Conservation (phyloP, 37 sponge, comb jelly and placozoan species). For the Chondrilla cf. caribensis region DNA sequence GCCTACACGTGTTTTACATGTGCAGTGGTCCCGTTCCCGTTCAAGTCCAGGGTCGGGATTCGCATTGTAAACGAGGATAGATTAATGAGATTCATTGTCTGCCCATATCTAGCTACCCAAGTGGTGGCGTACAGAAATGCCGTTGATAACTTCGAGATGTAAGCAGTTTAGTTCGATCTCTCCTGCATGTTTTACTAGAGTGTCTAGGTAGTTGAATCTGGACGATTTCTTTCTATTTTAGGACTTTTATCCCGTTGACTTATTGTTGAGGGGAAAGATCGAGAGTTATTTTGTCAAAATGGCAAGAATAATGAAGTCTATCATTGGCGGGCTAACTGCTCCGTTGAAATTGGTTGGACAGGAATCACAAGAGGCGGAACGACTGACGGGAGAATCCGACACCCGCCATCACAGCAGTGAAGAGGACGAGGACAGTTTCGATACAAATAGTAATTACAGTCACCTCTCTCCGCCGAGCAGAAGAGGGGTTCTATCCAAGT, state of each 20-base stretch:
- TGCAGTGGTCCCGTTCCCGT: too few relatives aligned
- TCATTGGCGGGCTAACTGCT: slow-evolving; percentile 11
- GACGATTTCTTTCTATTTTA: too few relatives aligned
- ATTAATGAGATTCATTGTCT: slow-evolving; percentile 1
- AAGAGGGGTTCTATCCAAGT: slow-evolving; percentile 71
- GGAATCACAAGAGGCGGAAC: not conserved
- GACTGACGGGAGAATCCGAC: not conserved
- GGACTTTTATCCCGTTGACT: too few relatives aligned
- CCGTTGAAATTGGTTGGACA: slow-evolving; percentile 4
- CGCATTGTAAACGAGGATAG: not conserved
- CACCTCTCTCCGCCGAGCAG: slow-evolving; percentile 19
- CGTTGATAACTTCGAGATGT: too few relatives aligned
- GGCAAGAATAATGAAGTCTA: slow-evolving; percentile 4
- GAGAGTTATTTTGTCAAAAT: not conserved
- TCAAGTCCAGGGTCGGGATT: not conserved
- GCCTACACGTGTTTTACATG: too few relatives aligned
- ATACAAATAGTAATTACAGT: not conserved
- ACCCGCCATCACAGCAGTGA: not conserved
- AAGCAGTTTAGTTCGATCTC: too few relatives aligned
- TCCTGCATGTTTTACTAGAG: too few relatives aligned
- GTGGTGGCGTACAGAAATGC: too few relatives aligned
- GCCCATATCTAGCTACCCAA: not conserved
- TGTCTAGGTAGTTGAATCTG: too few relatives aligned
- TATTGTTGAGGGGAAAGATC: too few relatives aligned
- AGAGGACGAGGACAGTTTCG: slow-evolving; percentile 38